Base-by-base conservation (phyloP, 2,113 vertebrate species). In the Eudyptes chrysolophus region DNA sequence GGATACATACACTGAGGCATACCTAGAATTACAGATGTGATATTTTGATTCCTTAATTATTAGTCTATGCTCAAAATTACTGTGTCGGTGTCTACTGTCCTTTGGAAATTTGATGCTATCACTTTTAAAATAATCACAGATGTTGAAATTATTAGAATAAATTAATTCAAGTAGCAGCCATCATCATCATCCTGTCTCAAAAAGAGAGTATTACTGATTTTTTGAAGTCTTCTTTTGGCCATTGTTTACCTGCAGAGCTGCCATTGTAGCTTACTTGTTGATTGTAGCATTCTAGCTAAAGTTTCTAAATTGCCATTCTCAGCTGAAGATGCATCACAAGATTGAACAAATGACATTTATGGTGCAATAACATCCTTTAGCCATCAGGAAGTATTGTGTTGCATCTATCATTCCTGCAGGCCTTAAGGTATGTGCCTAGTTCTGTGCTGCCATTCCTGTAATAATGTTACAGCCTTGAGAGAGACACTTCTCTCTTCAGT, bases 341-440 rank as follows among this genome's bases (percentile, higher is more conserved):
- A 87, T n/a, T 81, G 65, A 96, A 92, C 90, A 95, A 97, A 96
- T 25, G 44, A 97, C 88, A 58, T 98, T 98, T 97, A 55, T 5
- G 11, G 81, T 77, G 78, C 74, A 94, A 87, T 86, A 85, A 92
- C 65, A 92, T 96, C 81, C 71, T 65, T 85, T 92, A 83, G 55
- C 61, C 83, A 44, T 86, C 81, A 97, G 87, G 90, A 98, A 90
- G 97, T 96, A 89, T 76, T 30, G 62, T 49, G 57, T 55, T 95
- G 57, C 87, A 75, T 94, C 64, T 30, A 68, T 97, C 85, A 90
- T 89, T 96, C 85, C 76, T 94, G 86, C 57, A 89, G 52, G 74
- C 96, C 87, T 95, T 62, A 77, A 90, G 81, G 84, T 87, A 40
- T 25, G 29, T 69, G 61, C 40, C 52, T 81, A 54, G 16, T 29